Percentiles rank a stretch among this genome's conserved stretches.
phyloP scores from a whole-genome alignment of 2,888 invertebrate genomes.

The Petrolisthes manimaculis region DNA sequence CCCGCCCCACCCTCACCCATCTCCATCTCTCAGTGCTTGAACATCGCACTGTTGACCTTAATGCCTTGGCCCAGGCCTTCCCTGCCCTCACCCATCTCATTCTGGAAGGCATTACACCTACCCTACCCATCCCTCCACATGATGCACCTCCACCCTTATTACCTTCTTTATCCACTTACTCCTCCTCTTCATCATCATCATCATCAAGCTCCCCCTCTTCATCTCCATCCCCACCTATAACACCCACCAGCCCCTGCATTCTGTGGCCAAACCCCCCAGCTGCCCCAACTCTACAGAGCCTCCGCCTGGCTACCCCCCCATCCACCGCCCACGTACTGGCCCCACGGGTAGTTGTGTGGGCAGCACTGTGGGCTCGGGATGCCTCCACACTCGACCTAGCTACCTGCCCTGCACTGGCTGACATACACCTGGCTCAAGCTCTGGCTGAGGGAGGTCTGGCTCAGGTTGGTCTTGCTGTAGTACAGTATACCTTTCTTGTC shows the following conservation, averaged over 20 bases:
- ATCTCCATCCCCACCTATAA: background rate
- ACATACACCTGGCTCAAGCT: conserved; percentile 30
- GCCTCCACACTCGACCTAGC: conserved; percentile 39
- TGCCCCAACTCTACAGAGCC: conserved; percentile 31
- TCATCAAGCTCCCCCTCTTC: background rate
- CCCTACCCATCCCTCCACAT: conserved; percentile 18
- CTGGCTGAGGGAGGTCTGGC: conserved; percentile 36
- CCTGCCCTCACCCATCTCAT: conserved; percentile 41
- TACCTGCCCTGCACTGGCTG: conserved; percentile 38
- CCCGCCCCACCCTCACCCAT: conserved; percentile 37
- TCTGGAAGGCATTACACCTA: conserved; percentile 48
- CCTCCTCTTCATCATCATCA: background rate
- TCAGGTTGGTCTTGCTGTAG: conserved; percentile 24
- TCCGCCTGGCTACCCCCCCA: conserved; percentile 40
- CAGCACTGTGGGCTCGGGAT: conserved; percentile 30
- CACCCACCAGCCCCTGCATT: background rate
- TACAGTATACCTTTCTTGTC: background rate
- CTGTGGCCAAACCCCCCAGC: conserved; percentile 19
- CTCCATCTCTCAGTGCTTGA: conserved; percentile 52
- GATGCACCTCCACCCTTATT: background rate
- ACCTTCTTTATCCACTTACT: background rate
- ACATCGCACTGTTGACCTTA: conserved; percentile 32
- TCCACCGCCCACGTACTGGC: conserved; percentile 35
- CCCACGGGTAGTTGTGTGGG: conserved; percentile 45
- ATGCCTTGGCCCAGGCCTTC: conserved; percentile 24